phyloP scores from a whole-genome alignment of 2,797 vertebrate genomes.

The Syngnathus acus region DNA sequence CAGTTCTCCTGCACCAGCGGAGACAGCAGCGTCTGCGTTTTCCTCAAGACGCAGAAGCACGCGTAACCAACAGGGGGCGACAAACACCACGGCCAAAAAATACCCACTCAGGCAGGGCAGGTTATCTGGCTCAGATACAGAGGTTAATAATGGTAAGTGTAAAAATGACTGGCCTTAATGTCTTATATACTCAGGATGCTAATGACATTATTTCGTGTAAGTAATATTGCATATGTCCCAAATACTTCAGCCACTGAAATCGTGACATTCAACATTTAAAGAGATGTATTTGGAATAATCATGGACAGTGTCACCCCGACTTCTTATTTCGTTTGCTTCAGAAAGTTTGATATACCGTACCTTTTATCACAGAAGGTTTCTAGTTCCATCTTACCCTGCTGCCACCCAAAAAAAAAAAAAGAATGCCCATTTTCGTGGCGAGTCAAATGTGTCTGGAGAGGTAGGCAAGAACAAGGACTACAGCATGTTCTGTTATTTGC shows the following conservation, averaged over 20 bases:
- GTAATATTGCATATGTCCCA: too few species aligned
- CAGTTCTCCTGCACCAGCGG: slow-evolving; percentile 62
- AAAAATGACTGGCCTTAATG: not conserved
- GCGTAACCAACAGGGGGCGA: slow-evolving; percentile 86
- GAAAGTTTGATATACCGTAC: not conserved
- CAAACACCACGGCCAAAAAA: slow-evolving; percentile 81
- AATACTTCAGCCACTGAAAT: too few species aligned
- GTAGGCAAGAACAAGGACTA: slow-evolving; percentile 2
- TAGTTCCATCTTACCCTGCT: not conserved
- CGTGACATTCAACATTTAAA: not conserved
- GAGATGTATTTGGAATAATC: not conserved
- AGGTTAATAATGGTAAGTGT: slow-evolving; percentile 67
- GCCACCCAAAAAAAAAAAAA: not conserved
- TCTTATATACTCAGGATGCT: not conserved
- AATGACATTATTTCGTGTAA: not conserved
- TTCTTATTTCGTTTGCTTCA: not conserved
- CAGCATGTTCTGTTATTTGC: not conserved
- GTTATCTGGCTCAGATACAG: slow-evolving; percentile 88
- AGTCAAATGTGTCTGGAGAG: not conserved
- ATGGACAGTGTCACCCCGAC: not conserved
- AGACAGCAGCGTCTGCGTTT: slow-evolving; percentile 57
- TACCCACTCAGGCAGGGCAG: slow-evolving; percentile 88
- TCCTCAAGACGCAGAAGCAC: slow-evolving; percentile 86
- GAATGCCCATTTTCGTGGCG: not conserved
- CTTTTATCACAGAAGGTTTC: not conserved